Conservation (phyloP, 2,113 vertebrate species). For the Neodontobutis hainanensis region DNA sequence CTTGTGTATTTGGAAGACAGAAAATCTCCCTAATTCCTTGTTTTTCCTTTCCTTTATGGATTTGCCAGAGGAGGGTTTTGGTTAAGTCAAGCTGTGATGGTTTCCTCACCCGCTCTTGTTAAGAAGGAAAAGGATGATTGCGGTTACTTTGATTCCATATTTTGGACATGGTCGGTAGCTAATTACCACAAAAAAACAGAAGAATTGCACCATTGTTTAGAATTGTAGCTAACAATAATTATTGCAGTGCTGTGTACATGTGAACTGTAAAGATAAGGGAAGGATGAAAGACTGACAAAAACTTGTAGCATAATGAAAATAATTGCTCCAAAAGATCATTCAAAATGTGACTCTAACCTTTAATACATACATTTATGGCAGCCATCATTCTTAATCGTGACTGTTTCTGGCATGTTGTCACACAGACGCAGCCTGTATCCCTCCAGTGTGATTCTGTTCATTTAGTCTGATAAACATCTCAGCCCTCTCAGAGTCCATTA, state of each 20-base stretch:
- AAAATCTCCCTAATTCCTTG: constrained; percentile 73
- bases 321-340: constrained; percentile 44
- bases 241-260: constrained; percentile 26
- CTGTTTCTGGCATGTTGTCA: constrained; percentile 57
- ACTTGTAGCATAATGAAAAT: constrained; percentile 35
- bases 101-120: constrained; percentile 61
- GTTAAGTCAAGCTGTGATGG: constrained; percentile 61
- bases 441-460: constrained; percentile 54
- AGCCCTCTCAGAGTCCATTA: constrained; percentile 63
- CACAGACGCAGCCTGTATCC: constrained; percentile 33
- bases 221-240: constrained; percentile 42
- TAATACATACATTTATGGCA: constrained; percentile 54
- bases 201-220: constrained; percentile 28
- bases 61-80: constrained; percentile 67
- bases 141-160: constrained; percentile 60
- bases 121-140: constrained; percentile 56
- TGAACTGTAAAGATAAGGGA: constrained; percentile 22
- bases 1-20: constrained; percentile 65
- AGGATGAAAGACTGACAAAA: constrained; percentile 28
- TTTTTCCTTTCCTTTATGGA: constrained; percentile 68
- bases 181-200: constrained; percentile 55
- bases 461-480: constrained; percentile 71
- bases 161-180: constrained; percentile 47
- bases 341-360: constrained; percentile 29
- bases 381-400: constrained; percentile 44